Evolutionary conservation across 2,113 vertebrate genomes (phyloP), one percentile per base, ranked within the genome.

Genomic region (Lophotis ruficrista): DNA sequence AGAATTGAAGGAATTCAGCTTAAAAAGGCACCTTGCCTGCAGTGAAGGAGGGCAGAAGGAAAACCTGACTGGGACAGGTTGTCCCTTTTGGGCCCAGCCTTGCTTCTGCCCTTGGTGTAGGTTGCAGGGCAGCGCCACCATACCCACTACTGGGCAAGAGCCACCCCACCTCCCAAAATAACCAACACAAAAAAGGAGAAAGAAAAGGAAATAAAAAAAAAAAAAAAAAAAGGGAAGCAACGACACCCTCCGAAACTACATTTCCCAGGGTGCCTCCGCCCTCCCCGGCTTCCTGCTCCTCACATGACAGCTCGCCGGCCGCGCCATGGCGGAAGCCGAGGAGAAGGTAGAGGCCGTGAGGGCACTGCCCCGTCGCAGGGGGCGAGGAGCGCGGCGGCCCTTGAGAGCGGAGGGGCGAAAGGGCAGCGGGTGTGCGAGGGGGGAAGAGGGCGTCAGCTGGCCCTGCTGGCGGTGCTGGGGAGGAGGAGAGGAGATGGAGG

Each of bases 291-390:
- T 94, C 89, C 98, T 56, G 75, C 56, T 14, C 65, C 89, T 99
- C 99, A 98, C 94, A 93, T 99, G 99, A 99, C 95, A 50, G 89
- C 66, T 2, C 62, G 8, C 20, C 1, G 92, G 16, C 69, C 9
- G 75, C 80, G 91, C 86, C 77, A 99, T 99, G 99, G 98, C 99
- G 98, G 99, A 99, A 98, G 98, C 98, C 3, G 98, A 97, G 73
- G 98, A 98, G 72, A 98, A 99, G 99, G 99, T 99, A 98, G 70
- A 83, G 51, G 3, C 50, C 12, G 54, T 8, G 78, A 50, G 79
- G 65, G 75, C 58, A 15, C 13, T 8, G 65, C 6, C 37, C 14
- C 4, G 19, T 4, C 9, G 31, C 53, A 9, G n/a, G 30, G 60
- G 60, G 45, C 7, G 28, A 38, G 77, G 18, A 75, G 18, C 9